Evolutionary conservation across 2,888 invertebrate genomes (phyloP).

Genomic region (Phlogophora meticulosa): DNA sequence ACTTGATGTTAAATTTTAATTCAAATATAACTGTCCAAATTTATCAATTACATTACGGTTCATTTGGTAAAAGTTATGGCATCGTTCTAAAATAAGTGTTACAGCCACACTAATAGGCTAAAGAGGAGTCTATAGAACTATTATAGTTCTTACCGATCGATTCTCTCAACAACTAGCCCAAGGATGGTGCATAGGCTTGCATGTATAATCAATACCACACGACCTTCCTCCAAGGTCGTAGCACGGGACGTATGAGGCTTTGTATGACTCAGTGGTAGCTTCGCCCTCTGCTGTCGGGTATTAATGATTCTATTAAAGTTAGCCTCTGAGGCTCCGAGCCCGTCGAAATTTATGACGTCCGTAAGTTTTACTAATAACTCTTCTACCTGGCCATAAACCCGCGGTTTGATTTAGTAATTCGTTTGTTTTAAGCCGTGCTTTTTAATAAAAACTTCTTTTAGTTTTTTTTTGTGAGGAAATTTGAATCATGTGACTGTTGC

Average conservation of each 20-base stretch:
- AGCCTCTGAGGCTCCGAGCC: conserved; percentile 69
- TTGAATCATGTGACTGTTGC: conserved; percentile 48
- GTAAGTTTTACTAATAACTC: conserved; percentile 66
- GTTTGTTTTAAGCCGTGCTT: conserved; percentile 64
- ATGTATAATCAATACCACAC: conserved; percentile 45
- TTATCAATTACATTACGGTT: conserved; percentile 4
- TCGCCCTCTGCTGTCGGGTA: conserved; percentile 48
- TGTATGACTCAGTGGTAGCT: conserved; percentile 50
- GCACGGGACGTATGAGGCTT: conserved; percentile 27
- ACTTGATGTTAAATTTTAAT: conserved; percentile 15
- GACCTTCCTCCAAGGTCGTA: conserved; percentile 59
- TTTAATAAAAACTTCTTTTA: conserved; percentile 33
- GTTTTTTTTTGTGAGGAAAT: conserved; percentile 31
- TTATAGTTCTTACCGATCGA: conserved; percentile 37
- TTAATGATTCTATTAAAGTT: conserved; percentile 76
- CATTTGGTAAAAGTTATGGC: not conserved
- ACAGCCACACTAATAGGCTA: conserved; percentile 9
- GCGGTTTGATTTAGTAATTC: conserved; percentile 64
- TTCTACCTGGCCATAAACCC: conserved; percentile 65
- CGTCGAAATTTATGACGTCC: conserved; percentile 76
- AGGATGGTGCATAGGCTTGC: conserved; percentile 53
- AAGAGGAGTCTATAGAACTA: conserved; percentile 13
- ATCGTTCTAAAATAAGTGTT: not conserved
- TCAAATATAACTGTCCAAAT: not conserved
- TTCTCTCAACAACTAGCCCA: conserved; percentile 51